Percentiles rank a stretch among this genome's conserved stretches.
phyloP scores from a whole-genome alignment of 2,113 vertebrate genomes.

The Phrynosoma platyrhinos region DNA sequence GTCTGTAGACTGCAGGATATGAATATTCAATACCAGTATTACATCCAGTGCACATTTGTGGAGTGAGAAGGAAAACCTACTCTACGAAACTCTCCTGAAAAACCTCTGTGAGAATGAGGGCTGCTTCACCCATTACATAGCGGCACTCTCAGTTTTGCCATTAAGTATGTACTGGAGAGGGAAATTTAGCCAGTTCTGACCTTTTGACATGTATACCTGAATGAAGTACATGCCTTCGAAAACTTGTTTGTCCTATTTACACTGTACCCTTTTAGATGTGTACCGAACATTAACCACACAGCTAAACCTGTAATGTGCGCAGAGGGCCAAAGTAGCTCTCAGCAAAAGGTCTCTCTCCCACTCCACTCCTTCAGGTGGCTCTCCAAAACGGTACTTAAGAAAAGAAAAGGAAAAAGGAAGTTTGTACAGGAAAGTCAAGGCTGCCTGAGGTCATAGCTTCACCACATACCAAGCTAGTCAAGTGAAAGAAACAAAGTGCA shows the following conservation, averaged over 20 bases:
- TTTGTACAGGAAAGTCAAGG: background rate
- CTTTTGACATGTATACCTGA: background rate
- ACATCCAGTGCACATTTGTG: background rate
- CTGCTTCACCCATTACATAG: background rate
- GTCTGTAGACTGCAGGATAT: background rate
- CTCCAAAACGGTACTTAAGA: slow-evolving; percentile 37
- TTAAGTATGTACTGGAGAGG: no score
- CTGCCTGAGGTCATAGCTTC: background rate
- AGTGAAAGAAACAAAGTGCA: background rate
- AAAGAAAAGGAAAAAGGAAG: slow-evolving; percentile 24
- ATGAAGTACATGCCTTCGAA: background rate
- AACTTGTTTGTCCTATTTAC: no score
- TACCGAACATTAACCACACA: background rate
- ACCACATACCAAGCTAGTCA: background rate
- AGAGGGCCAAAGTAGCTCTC: background rate
- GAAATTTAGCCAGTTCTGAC: background rate
- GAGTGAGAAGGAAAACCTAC: background rate
- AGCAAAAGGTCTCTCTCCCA: background rate
- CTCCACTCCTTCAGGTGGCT: slow-evolving; percentile 45
- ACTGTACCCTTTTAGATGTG: background rate
- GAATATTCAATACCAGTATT: background rate
- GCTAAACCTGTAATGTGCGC: background rate
- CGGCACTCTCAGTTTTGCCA: background rate
- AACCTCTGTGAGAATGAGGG: background rate
- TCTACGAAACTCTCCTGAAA: background rate